Evolutionary conservation across 2,113 vertebrate genomes (phyloP), one percentile per base, ranked within the genome.

Genomic region (Cottus gobio): DNA sequence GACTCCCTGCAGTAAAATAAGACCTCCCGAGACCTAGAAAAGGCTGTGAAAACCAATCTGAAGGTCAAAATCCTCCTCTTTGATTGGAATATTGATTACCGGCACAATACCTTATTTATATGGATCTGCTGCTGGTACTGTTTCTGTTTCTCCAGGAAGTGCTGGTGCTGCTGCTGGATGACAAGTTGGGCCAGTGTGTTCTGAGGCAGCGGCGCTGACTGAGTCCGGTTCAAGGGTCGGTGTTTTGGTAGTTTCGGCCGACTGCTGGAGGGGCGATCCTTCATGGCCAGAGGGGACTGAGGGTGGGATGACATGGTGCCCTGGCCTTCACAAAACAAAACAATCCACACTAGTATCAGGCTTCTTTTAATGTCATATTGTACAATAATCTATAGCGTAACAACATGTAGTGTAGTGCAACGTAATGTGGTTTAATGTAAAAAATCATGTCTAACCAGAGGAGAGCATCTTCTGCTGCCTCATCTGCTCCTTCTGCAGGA

Each of bases 151-250:
- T 99, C 98, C 93, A 99, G 90, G 94, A 99, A 98, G 42, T 99
- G 97, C 93, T 98, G 98, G 92, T 99, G 98, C 63, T 99, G 98
- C 90, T 99, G 98, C 91, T 98, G 98, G 89, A 99, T 98, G 85
- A 99, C 97, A 66, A 99, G 95, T 88, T 99, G 98, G 68, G 98
- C 98, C 94, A 99, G 93, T 0, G 97, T 97, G 88, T 96, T 97
- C 93, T 99, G 98, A 79, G 98, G 98, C 93, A 99, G 95, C 31
- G 98, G 98, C 24, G 97, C 98, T 13, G 98, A 99, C 92, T 99
- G 97, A 66, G 98, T 99, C 90, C 98, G 92, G 90, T 99, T 97
- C 88, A 99, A 92, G 18, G 98, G 98, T 83, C 98, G 94, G 88
- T 99, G 98, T 60, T 97, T 97, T 87, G 97, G 97, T 80, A 98